Percentiles rank a stretch among this genome's conserved stretches.
Conservation (phyloP, 2,888 invertebrate genomes). For the Timema cristinae region DNA sequence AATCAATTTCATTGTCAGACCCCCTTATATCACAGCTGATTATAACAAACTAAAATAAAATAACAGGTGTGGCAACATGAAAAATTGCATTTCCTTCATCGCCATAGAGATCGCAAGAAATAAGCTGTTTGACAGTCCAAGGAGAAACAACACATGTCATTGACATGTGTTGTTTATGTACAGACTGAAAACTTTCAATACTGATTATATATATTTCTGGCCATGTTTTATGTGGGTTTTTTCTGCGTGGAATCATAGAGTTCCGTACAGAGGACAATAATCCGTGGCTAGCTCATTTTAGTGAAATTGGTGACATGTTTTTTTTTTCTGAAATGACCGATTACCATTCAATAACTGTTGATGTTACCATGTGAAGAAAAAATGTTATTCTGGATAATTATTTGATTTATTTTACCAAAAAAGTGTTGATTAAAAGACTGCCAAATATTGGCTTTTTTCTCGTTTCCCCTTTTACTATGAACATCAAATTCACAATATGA, state of each 20-base stretch:
- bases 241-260: neutral
- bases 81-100: neutral
- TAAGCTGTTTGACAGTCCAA: neutral
- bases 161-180: neutral
- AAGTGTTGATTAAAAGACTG: too few species aligned
- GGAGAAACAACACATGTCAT: constrained; percentile 1
- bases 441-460: too few species aligned
- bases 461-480: too few species aligned
- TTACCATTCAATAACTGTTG: neutral
- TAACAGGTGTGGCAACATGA: neutral
- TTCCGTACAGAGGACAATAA: neutral
- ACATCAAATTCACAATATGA: too few species aligned
- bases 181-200: neutral
- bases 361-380: too few species aligned
- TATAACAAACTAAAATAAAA: neutral
- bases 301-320: neutral
- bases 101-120: neutral
- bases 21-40: neutral
- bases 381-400: too few species aligned
- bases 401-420: too few species aligned
- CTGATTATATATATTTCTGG: neutral
- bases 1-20: neutral
- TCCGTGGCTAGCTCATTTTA: neutral
- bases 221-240: neutral
- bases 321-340: neutral